Conservation (phyloP, 2,113 vertebrate species). For the Aplodontia rufa region DNA sequence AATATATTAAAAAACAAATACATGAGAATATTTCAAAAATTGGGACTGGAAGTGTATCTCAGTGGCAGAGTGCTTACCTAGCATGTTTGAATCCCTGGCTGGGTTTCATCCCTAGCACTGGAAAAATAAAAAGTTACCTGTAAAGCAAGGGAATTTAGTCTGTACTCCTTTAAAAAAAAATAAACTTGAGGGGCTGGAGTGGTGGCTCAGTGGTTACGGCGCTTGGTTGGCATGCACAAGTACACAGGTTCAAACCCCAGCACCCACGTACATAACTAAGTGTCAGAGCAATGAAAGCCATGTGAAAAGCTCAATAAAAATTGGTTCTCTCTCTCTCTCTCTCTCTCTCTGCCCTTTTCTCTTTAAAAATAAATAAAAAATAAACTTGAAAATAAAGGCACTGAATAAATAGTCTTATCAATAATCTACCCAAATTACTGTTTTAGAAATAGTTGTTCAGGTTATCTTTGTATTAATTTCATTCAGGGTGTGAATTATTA, state of each 20-base stretch:
- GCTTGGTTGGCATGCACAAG: too few species aligned
- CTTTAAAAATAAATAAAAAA: not conserved
- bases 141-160: conserved; percentile 20
- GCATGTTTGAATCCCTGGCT: too few species aligned
- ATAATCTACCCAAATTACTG: not conserved
- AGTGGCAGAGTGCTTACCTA: not conserved
- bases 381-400: conserved; percentile 40
- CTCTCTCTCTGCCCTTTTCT: too few species aligned
- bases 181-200: too few species aligned
- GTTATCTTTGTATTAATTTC: conserved; percentile 29
- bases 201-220: too few species aligned
- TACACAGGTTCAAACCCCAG: too few species aligned
- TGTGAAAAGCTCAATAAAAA: too few species aligned
- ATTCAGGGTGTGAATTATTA: not conserved
- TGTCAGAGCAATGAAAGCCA: too few species aligned
- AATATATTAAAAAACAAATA: not conserved
- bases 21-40: conserved; percentile 27
- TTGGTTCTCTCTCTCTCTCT: too few species aligned
- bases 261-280: too few species aligned
- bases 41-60: not conserved
- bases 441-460: conserved; percentile 32
- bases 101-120: too few species aligned
- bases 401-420: conserved; percentile 24
- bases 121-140: not conserved
- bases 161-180: not conserved